Evolutionary conservation across 2,888 invertebrate species (phyloP).

Genomic region (Axea sp.): DNA sequence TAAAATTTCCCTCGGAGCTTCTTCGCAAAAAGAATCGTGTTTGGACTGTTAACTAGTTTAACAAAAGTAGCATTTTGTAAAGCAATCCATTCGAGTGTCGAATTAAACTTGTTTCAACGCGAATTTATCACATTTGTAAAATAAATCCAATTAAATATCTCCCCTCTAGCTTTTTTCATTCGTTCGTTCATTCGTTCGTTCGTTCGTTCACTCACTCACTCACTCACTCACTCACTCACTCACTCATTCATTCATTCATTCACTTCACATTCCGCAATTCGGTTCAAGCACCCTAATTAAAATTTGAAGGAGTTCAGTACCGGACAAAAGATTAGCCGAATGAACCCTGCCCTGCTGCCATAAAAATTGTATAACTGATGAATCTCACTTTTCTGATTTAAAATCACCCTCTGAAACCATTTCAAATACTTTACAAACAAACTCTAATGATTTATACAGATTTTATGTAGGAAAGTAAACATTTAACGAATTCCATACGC

Average conservation of each 20-base stretch:
- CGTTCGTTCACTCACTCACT: neutral
- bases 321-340: neutral
- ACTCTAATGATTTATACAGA: too few relatives aligned
- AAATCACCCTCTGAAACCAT: too few relatives aligned
- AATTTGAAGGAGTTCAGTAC: neutral
- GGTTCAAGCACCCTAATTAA: neutral
- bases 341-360: too few relatives aligned
- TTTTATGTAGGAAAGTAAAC: too few relatives aligned
- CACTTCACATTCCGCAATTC: too few relatives aligned
- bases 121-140: neutral
- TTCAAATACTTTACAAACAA: too few relatives aligned
- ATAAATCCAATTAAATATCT: neutral
- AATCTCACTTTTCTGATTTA: too few relatives aligned
- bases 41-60: neutral
- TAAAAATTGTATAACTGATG: too few relatives aligned
- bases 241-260: too few relatives aligned
- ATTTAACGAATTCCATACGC: too few relatives aligned
- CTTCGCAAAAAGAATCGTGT: neutral
- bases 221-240: too few relatives aligned
- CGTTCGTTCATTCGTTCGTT: too few relatives aligned
- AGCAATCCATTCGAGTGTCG: slow-evolving; percentile 1
- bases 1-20: neutral
- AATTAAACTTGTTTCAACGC: slow-evolving; percentile 3
- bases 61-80: slow-evolving; percentile 5
- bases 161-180: neutral